Base-by-base conservation (phyloP, 2,888 invertebrate genomes). In the Pseudococcus viburni region DNA sequence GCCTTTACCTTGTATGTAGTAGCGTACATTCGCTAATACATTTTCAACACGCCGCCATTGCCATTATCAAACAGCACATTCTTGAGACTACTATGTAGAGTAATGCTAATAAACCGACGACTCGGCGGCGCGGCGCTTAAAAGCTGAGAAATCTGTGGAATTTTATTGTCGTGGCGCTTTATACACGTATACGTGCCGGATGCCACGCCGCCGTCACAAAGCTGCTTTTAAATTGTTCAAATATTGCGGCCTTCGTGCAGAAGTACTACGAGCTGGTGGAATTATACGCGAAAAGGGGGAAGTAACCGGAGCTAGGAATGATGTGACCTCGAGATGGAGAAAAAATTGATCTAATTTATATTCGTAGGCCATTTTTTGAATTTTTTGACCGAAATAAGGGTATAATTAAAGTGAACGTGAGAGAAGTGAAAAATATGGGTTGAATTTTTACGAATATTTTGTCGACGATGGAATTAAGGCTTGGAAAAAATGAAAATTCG, bases 91-190 rank as follows among this genome's bases (percentile, higher is more conserved):
- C 68, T 73, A 73, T 33, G 33, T 73, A 33, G 68, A 73, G 68
- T 73, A 73, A 73, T 73, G 68, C 68, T 73, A 73, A 73, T 73
- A 73, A 73, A 73, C 59, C 19, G 19, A 59, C 68, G 15, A 73
- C 33, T 26, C 26, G 12, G 22, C 26, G 26, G 26, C 26, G 68
- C 68, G 68, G 68, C 68, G 68, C 68, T 73, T 73, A 73, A 73
- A 73, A 73, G 68, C 68, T 73, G 26, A 73, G 26, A 73, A 73
- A 73, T 73, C 68, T 33, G 68, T 33, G 68, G 68, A 73, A 73
- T 73, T 73, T 73, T 73, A 73, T 73, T 73, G 68, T 73, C 59
- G 19, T 59, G 19, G 19, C 59, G 19, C 59, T 59, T 59, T 59
- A 73, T 26, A 73, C 68, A 73, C 33, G 33, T 73, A 33, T 33